Conservation (phyloP, 2,113 vertebrate genomes). For the Leptocoma aspasia region DNA sequence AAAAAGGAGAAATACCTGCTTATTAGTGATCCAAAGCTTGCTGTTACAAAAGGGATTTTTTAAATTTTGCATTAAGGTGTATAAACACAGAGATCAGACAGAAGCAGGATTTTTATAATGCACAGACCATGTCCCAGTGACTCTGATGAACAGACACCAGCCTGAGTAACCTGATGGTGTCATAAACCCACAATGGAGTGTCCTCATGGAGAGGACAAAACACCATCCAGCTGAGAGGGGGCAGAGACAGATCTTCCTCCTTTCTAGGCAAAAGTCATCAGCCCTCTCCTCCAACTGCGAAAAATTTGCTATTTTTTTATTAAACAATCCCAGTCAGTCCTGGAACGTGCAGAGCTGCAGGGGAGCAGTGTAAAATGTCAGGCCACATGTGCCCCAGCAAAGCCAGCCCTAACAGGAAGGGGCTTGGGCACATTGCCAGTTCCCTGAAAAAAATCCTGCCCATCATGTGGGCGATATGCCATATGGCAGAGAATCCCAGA, state of each 20-base stretch:
- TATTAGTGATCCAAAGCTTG: neutral
- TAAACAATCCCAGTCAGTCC: neutral
- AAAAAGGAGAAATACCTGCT: neutral
- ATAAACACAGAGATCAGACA: neutral
- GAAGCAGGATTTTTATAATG: neutral
- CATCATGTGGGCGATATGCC: neutral
- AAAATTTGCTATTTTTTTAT: neutral
- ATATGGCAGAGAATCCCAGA: neutral
- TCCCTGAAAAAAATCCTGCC: conserved; percentile 1
- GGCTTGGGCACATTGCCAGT: neutral
- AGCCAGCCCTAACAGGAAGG: neutral
- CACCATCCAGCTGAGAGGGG: neutral
- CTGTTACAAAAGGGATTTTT: neutral
- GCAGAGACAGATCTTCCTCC: neutral
- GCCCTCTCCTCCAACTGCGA: neutral
- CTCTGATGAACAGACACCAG: neutral
- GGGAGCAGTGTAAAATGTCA: neutral
- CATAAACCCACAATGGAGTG: neutral
- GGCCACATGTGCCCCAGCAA: neutral
- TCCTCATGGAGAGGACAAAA: neutral
- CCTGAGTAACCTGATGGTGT: neutral
- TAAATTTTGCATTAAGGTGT: neutral
- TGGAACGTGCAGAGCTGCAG: neutral
- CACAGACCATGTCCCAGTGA: neutral
- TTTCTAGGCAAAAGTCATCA: neutral